Conservation (phyloP, 2,888 invertebrate species). For the Mechanitis mazaeus region DNA sequence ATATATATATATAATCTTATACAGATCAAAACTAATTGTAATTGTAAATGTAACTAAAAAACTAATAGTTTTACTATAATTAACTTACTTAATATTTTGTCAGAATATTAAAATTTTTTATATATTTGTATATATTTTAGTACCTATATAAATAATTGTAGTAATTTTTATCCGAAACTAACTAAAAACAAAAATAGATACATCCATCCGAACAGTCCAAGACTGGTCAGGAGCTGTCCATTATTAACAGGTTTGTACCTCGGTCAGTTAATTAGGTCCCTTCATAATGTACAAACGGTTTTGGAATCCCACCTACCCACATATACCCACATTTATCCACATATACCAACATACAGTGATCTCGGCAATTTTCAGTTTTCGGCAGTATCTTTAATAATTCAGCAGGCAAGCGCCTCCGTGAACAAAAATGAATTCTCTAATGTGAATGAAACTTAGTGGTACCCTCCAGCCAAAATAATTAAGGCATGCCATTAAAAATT, state of each 20-base stretch:
- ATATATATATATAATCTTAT: no score
- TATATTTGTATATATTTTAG: no score
- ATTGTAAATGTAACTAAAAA: no score
- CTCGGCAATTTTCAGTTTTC: slow-evolving; percentile 73
- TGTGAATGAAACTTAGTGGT: slow-evolving; percentile 72
- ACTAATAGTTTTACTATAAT: no score
- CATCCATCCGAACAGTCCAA: no score
- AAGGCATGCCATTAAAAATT: slow-evolving; percentile 75
- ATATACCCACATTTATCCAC: slow-evolving; percentile 60
- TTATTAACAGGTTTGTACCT: slow-evolving; percentile 36
- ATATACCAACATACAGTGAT: slow-evolving; percentile 51
- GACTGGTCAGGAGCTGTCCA: slow-evolving; percentile 22
- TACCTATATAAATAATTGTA: no score
- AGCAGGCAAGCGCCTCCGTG: slow-evolving; percentile 45
- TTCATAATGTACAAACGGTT: slow-evolving; percentile 72
- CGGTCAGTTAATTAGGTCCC: slow-evolving; percentile 69
- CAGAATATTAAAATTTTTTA: no score
- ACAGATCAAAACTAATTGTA: no score
- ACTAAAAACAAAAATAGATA: no score
- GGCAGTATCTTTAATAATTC: slow-evolving; percentile 59
- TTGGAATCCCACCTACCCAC: slow-evolving; percentile 52
- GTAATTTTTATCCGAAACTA: no score
- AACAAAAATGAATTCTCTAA: slow-evolving; percentile 74
- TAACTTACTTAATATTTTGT: no score
- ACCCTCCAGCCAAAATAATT: slow-evolving; percentile 69